Percentiles rank a stretch among this genome's conserved stretches.
phyloP scores from a whole-genome alignment of 2,888 invertebrate species.

The Teinopalpus imperialis region DNA sequence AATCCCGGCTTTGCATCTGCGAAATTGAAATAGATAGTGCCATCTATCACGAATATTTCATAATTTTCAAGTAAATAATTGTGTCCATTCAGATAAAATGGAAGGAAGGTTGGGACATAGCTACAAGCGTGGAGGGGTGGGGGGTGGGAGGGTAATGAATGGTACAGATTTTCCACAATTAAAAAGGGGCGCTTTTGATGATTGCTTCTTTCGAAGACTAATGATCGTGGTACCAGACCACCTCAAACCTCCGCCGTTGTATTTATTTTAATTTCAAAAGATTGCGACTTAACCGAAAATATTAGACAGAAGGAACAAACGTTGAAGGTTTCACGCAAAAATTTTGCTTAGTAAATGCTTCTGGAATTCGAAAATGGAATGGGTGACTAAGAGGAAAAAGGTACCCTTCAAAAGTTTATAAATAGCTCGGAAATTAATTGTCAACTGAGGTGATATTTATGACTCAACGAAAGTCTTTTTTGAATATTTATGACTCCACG shows the following conservation, averaged over 20 bases:
- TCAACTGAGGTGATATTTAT: conserved; percentile 18
- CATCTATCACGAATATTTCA: conserved; percentile 64
- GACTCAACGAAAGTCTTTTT: conserved; percentile 3
- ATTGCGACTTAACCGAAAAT: conserved; percentile 3
- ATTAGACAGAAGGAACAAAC: conserved; percentile 19
- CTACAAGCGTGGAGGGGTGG: conserved; percentile 23
- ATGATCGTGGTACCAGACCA: conserved; percentile 47
- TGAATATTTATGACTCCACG: conserved; percentile 12
- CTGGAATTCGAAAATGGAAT: conserved; percentile 3
- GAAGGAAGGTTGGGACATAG: conserved; percentile 28
- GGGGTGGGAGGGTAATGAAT: conserved; percentile 52
- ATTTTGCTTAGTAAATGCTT: neutral
- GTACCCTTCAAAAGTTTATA: conserved; percentile 12
- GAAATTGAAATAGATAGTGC: conserved; percentile 62
- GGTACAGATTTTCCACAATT: conserved; percentile 77
- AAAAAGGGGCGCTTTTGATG: conserved; percentile 68
- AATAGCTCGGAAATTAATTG: conserved; percentile 21
- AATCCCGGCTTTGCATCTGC: conserved; percentile 36
- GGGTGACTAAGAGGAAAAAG: conserved; percentile 12
- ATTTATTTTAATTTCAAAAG: conserved; percentile 35
- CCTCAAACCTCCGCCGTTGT: conserved; percentile 30
- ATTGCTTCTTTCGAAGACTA: conserved; percentile 73
- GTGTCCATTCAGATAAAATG: conserved; percentile 53
- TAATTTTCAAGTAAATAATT: conserved; percentile 69
- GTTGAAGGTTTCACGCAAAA: neutral